Conservation (phyloP, 2,888 invertebrate genomes). For the Yponomeuta sedellus region DNA sequence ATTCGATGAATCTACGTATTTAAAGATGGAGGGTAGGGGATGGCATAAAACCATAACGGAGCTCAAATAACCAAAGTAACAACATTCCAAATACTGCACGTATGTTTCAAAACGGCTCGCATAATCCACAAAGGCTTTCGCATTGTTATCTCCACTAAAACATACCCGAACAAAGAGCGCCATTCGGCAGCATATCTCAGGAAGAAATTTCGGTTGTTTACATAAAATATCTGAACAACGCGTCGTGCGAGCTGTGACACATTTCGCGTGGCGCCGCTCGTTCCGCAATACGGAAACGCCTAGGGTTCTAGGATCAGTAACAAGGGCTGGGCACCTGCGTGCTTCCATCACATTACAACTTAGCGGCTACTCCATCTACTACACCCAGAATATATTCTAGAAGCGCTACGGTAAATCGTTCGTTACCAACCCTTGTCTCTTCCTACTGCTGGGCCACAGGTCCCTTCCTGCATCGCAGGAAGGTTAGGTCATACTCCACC, state of each 20-base stretch:
- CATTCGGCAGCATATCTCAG: neutral
- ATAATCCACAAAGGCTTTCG: neutral
- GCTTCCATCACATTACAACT: neutral
- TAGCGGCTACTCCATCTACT: neutral
- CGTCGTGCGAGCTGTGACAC: neutral
- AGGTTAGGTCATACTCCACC: no score
- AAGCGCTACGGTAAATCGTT: neutral
- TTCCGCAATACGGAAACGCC: neutral
- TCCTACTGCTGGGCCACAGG: no score
- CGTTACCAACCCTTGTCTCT: no score
- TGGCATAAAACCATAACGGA: no score
- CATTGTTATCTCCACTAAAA: neutral
- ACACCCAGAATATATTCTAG: neutral
- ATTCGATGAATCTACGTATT: no score
- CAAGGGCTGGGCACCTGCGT: neutral
- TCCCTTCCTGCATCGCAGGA: no score
- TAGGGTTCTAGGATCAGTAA: neutral
- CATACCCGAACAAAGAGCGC: neutral
- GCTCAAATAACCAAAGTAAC: no score
- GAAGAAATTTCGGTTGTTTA: neutral
- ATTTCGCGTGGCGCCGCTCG: neutral
- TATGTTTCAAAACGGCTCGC: neutral
- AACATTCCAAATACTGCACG: neutral
- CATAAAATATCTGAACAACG: neutral
- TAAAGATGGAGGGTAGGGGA: no score